phyloP scores from a whole-genome alignment of 2,888 invertebrate genomes.

The Drosophila paucipuncta region DNA sequence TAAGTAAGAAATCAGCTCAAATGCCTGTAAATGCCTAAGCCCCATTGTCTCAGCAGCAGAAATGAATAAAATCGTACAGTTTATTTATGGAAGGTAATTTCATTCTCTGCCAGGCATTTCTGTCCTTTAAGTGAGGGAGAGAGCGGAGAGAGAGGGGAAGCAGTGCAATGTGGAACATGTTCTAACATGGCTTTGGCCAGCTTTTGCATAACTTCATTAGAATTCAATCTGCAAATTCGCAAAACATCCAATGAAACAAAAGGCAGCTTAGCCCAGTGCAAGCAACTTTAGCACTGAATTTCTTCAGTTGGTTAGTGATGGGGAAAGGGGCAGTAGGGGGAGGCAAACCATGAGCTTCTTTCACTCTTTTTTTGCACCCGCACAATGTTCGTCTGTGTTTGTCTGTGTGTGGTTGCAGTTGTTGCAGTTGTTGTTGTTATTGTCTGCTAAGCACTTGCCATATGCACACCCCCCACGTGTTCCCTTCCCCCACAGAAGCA shows the following conservation, averaged over 20 bases:
- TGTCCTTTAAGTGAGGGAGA: neutral
- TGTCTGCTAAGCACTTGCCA: constrained; percentile 32
- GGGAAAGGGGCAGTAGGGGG: fast-evolving
- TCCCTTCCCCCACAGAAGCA: neutral
- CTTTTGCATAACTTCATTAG: constrained; percentile 21
- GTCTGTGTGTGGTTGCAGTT: constrained; percentile 3
- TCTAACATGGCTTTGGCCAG: constrained; percentile 11
- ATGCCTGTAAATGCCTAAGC: constrained; percentile 17
- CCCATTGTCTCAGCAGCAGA: constrained; percentile 1
- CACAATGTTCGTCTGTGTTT: neutral
- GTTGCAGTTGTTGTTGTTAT: constrained; percentile 17
- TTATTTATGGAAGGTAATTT: neutral
- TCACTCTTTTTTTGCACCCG: constrained; percentile 23
- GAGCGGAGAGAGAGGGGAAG: neutral
- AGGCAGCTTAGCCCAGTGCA: constrained; percentile 7
- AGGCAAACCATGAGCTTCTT: neutral
- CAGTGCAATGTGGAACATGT: neutral
- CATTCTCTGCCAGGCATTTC: neutral
- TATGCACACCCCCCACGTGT: neutral
- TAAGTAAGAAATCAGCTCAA: constrained; percentile 15
- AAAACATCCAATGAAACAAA: constrained; percentile 13
- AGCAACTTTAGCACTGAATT: constrained; percentile 14
- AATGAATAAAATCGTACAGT: neutral
- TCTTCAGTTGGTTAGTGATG: neutral
- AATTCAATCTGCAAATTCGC: constrained; percentile 46